phyloP scores from a whole-genome alignment of 2,797 vertebrate genomes.

The Fringilla coelebs region DNA sequence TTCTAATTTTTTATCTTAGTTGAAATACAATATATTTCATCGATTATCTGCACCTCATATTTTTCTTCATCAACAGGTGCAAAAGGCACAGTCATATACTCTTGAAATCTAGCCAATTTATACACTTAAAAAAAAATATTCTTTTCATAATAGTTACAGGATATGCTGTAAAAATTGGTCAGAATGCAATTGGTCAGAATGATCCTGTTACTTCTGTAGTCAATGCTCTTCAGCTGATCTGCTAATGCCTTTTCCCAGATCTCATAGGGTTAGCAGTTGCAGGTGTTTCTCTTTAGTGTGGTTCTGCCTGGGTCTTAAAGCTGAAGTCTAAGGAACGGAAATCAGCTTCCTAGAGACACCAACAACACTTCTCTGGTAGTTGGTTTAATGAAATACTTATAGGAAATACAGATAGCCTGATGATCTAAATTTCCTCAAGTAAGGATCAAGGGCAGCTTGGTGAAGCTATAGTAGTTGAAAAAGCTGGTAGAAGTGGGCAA shows the following conservation, averaged over 20 bases:
- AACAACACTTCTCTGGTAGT: not conserved
- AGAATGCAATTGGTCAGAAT: not conserved
- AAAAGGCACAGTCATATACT: not conserved
- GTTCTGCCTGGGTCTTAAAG: not conserved
- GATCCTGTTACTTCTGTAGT: not conserved
- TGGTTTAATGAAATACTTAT: not conserved
- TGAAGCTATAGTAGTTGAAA: not conserved
- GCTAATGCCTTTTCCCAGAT: not conserved
- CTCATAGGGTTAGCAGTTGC: not conserved
- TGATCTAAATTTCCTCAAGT: not conserved
- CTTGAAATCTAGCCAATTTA: not conserved
- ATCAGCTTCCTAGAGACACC: not conserved
- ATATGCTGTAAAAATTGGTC: not conserved
- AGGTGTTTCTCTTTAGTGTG: not conserved
- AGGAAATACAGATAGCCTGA: not conserved
- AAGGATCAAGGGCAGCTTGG: not conserved
- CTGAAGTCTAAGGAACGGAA: not conserved
- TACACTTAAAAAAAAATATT: not conserved
- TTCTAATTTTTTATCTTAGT: not conserved
- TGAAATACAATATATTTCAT: not conserved
- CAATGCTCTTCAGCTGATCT: not conserved
- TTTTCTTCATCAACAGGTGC: not conserved
- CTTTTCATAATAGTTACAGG: not conserved
- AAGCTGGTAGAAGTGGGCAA: not conserved
- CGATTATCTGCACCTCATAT: not conserved